phyloP scores from a whole-genome alignment of 2,797 vertebrate species.

The Paratrypauchen microcephalus region DNA sequence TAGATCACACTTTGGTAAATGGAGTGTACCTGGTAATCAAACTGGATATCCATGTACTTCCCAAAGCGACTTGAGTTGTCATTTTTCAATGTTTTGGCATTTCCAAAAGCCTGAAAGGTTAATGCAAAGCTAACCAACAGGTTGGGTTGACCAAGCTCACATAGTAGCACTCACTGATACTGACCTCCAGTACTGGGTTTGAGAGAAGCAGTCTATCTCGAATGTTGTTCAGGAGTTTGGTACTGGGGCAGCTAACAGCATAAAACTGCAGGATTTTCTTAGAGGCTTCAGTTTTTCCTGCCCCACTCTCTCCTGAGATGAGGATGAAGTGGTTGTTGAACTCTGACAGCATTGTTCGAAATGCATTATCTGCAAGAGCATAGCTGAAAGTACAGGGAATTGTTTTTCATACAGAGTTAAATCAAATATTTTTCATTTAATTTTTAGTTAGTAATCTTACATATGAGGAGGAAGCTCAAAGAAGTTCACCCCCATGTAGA shows the following conservation, averaged over 20 bases:
- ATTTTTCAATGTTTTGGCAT: constrained; percentile 93
- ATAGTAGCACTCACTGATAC: neutral
- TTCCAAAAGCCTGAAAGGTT: constrained; percentile 90
- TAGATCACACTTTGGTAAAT: constrained; percentile 79
- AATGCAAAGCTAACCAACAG: neutral
- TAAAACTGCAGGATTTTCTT: constrained; percentile 98
- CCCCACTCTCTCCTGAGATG: constrained; percentile 97
- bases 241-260: constrained; percentile 90
- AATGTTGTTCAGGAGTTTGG: constrained; percentile 85
- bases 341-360: constrained; percentile 91
- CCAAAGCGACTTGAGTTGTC: constrained; percentile 98
- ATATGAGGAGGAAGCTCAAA: constrained; percentile 96
- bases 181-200: constrained; percentile 94
- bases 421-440: too few species aligned
- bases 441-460: constrained; percentile 64
- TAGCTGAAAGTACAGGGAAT: constrained; percentile 76
- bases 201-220: constrained; percentile 92
- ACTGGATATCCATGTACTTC: constrained; percentile 99
- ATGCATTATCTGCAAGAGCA: constrained; percentile 92
- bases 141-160: neutral
- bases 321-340: constrained; percentile 95
- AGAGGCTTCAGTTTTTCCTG: constrained; percentile 95
- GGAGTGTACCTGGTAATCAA: constrained; percentile 84
- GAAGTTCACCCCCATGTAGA: constrained; percentile 94
- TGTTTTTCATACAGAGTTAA: neutral